phyloP scores from a whole-genome alignment of 2,888 invertebrate genomes.

The Hymenopus coronatus region DNA sequence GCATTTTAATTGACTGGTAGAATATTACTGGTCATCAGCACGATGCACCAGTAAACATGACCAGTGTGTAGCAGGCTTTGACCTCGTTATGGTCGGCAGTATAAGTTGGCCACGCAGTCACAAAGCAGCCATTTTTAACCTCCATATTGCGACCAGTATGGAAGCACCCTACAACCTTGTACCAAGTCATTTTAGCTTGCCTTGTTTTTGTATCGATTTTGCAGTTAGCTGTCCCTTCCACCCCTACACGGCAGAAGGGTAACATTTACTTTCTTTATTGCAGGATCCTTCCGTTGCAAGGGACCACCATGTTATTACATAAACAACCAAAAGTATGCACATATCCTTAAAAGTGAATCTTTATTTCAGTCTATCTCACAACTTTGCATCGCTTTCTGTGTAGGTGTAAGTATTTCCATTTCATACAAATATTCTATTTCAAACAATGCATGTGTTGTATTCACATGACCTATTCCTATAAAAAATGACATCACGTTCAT shows the following conservation, averaged over 20 bases:
- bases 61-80: not conserved
- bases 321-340: not conserved
- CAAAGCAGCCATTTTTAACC: not conserved
- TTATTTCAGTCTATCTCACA: no score
- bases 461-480: no score
- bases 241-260: conserved; percentile 1
- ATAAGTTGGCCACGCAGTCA: not conserved
- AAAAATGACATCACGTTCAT: no score
- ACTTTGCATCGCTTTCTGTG: no score
- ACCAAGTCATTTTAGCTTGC: not conserved
- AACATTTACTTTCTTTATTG: conserved; percentile 12
- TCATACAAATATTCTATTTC: no score
- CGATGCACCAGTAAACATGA: no score
- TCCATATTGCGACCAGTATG: not conserved
- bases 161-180: not conserved
- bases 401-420: no score
- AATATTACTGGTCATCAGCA: no score
- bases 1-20: no score
- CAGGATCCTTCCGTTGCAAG: not conserved
- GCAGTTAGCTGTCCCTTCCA: conserved; percentile 13
- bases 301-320: not conserved
- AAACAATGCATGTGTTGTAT: no score
- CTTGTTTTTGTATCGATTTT: conserved; percentile 8
- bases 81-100: not conserved
- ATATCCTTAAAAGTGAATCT: no score